A percentile compares a stretch with the other conserved stretches of the same genome.
These are phyloP conservation scores for Luffia ferchaultella DNA, from an alignment of 2,888 invertebrate genomes.

Conservation along the genomic window DNA sequence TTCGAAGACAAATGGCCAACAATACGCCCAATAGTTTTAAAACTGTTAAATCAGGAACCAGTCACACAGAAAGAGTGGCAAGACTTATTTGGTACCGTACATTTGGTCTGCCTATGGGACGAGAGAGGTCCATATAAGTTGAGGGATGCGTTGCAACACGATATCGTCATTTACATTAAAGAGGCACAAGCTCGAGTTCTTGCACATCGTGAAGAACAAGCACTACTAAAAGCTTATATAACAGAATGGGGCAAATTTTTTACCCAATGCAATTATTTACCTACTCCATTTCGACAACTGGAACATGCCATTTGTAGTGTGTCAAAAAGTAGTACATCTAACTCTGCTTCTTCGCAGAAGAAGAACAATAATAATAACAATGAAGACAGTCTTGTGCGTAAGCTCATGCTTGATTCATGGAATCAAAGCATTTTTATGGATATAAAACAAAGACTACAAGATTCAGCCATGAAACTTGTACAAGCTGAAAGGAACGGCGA, in stretches of 20 bases:
- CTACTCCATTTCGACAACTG: slow-evolving; percentile 93
- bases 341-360: slow-evolving; percentile 46
- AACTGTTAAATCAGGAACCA: slow-evolving; percentile 91
- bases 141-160: slow-evolving; percentile 86
- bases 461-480: slow-evolving; percentile 97
- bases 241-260: slow-evolving; percentile 98
- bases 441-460: slow-evolving; percentile 91
- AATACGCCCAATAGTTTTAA: slow-evolving; percentile 93
- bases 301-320: slow-evolving; percentile 81
- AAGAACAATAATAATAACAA: slow-evolving; percentile 66
- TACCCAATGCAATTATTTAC: slow-evolving; percentile 96
- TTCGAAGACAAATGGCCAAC: slow-evolving; percentile 98
- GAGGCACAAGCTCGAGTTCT: slow-evolving; percentile 91
- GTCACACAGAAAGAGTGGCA: slow-evolving; percentile 98
- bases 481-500: slow-evolving; percentile 97
- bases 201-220: slow-evolving; percentile 93
- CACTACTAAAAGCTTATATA: slow-evolving; percentile 94
- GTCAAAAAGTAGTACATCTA: slow-evolving; percentile 45
- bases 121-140: slow-evolving; percentile 92
- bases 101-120: slow-evolving; percentile 97
- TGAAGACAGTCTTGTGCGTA: slow-evolving; percentile 91
- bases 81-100: slow-evolving; percentile 94
- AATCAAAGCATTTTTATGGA: slow-evolving; percentile 96
- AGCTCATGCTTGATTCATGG: slow-evolving; percentile 99
- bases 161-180: slow-evolving; percentile 93